Base-by-base conservation (phyloP, 1,140 invertebrate species). In the Dreissena polymorpha region DNA sequence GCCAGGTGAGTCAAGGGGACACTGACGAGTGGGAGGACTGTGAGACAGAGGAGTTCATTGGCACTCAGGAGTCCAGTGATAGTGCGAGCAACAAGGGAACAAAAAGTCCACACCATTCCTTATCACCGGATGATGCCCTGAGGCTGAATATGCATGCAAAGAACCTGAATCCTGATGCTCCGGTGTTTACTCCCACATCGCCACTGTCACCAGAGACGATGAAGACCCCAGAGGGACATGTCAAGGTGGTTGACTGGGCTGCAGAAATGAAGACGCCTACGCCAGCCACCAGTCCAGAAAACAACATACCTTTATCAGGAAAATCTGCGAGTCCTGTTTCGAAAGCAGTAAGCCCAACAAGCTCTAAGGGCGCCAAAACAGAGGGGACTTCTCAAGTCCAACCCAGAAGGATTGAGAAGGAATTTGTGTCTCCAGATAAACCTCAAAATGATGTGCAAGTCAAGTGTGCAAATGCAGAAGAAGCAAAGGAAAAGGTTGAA, bases 11-110 rank as follows among this genome's bases (percentile, higher is more conserved):
- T 73, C 74, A 83, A 29, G 85, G 75, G 7, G 85, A 79, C 18
- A 74, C 79, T 23, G 85, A 86, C 39, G 85, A 86, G 29, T 86
- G 85, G 85, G 85, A 86, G 50, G 85, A 86, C 67, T 79, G 80
- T 80, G 72, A 77, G 10, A 71, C 75, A 50, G 84, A 85, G 69
- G 84, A 85, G 65, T 83, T 60, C 72, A 70, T 50, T 39, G 81
- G 81, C 6, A 68, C 65, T 23, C 72, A 75, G 29, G 27, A 65
- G 55, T 75, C 73, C 25, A 83, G 67, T 77, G 73, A 75, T 25
- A 51, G 78, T 51, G 64, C 71, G 21, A 65, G 74, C 16, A 83
- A 55, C 39, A 77, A 83, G 73, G 73, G 72, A 76, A 69, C 67
- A 77, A 83, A 77, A 68, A 76, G 64, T 74, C 81, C 73, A 23